Conservation (phyloP, 2,797 vertebrate species). For the Acipenser oxyrinchus region DNA sequence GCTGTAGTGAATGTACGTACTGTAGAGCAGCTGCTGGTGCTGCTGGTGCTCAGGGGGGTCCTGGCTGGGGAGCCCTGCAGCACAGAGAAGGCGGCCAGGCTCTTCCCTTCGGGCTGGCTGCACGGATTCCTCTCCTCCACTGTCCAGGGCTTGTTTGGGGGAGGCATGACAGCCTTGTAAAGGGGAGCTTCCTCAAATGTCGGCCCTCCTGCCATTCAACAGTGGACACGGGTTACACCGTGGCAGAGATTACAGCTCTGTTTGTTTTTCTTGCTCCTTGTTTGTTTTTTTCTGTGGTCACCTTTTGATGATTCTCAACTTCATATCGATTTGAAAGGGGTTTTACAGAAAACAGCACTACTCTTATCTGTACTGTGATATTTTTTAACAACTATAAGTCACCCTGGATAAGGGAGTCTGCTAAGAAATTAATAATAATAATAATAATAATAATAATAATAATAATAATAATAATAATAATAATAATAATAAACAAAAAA, state of each 20-base stretch:
- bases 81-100: conserved; percentile 57
- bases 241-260: too few relatives aligned
- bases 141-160: conserved; percentile 60
- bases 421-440: too few relatives aligned
- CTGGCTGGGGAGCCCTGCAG: conserved; percentile 68
- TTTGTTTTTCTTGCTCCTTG: too few relatives aligned
- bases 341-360: too few relatives aligned
- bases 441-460: too few relatives aligned
- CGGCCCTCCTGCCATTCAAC: conserved; percentile 50
- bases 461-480: too few relatives aligned
- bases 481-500: too few relatives aligned
- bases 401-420: conserved; percentile 27
- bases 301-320: too few relatives aligned
- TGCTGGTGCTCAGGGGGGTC: conserved; percentile 75
- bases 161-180: conserved; percentile 53
- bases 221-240: too few relatives aligned
- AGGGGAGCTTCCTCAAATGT: conserved; percentile 66
- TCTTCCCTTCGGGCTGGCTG: conserved; percentile 44
- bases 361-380: too few relatives aligned
- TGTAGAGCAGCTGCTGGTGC: conserved; percentile 82
- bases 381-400: too few relatives aligned
- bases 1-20: conserved; percentile 47
- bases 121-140: conserved; percentile 52
- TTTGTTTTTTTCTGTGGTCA: conserved; percentile 15
- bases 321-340: too few relatives aligned